Base-by-base conservation (phyloP, 2,888 invertebrate species). In the Cylindroiulus punctatus region DNA sequence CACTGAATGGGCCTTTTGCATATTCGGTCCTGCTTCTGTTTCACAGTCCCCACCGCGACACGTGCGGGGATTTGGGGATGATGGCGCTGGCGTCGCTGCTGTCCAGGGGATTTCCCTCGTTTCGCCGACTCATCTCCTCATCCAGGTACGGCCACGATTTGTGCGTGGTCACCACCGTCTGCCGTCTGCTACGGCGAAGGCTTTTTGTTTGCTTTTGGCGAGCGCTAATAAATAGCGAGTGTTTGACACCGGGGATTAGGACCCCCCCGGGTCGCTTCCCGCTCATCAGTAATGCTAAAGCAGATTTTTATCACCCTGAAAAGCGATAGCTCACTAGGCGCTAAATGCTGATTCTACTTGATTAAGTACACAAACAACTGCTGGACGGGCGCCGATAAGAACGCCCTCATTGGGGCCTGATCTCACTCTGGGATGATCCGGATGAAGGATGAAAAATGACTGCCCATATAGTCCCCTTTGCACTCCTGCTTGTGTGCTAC, bases 191-290 rank as follows among this genome's bases (percentile, higher is more conserved):
- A n/a, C 19, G 52, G 52, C 52, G 52, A n/a, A 52, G 44, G 12
- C 44, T 22, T 57, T n/a, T 22, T 57, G 57, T 57, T 57, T 57
- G 57, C 57, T n/a, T n/a, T n/a, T n/a, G 52, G 52, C 52, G 3
- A 52, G 52, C 52, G 57, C n/a, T 57, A 57, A 57, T 57, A 57
- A 57, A 57, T 57, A 22, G 57, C 57, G 57, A 57, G 22, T 57
- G 57, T 57, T 57, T 57, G 57, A 57, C 57, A 57, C n/a, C 57
- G 57, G 22, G 57, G 57, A 57, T 57, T 57, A 57, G 57, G 57
- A 57, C 57, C 57, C 57, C 57, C 52, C 52, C n/a, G n/a, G 47
- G 5, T 19, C 19, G 19, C 52, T n/a, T 52, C 52, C 57, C 22
- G 57, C 57, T 57, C 57, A 57, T 57, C 57, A 57, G 57, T 57